These are phyloP conservation scores for Cercocebus atys DNA, from an alignment of 2,113 vertebrate genomes.

Conservation along the genomic window DNA sequence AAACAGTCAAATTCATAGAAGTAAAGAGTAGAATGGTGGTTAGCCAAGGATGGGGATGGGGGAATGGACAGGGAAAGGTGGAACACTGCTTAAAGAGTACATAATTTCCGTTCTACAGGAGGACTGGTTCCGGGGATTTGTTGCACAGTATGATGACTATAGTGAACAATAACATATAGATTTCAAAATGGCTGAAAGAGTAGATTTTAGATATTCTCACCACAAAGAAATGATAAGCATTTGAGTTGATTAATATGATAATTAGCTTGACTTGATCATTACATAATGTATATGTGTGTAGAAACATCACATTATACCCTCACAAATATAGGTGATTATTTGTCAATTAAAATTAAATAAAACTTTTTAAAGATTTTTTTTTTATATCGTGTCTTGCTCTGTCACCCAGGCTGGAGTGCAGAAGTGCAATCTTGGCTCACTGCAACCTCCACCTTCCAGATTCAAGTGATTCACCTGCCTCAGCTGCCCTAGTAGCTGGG, in stretches of 20 bases:
- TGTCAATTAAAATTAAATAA: neutral
- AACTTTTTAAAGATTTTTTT: too few species aligned
- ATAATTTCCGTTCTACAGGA: neutral
- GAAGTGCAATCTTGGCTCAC: too few species aligned
- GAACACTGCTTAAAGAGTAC: neutral
- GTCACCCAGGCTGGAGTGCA: too few species aligned
- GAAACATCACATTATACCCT: neutral
- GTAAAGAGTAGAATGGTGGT: neutral
- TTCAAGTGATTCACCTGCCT: too few species aligned
- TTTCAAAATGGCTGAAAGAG: neutral
- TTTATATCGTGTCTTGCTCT: too few species aligned
- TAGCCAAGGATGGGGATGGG: neutral
- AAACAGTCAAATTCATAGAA: neutral
- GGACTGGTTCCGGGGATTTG: neutral
- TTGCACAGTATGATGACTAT: neutral
- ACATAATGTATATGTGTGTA: neutral
- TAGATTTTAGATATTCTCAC: neutral
- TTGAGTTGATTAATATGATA: neutral
- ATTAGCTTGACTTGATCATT: neutral
- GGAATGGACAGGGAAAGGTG: neutral
- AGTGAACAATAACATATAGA: neutral
- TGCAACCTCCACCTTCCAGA: too few species aligned
- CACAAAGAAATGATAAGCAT: neutral
- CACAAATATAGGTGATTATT: neutral
- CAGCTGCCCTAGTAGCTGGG: too few species aligned